A percentile compares a stretch with the other conserved stretches of the same genome.
Evolutionary conservation across 2,888 invertebrate genomes (phyloP).

Genomic region (Himalopsyche japonica): DNA sequence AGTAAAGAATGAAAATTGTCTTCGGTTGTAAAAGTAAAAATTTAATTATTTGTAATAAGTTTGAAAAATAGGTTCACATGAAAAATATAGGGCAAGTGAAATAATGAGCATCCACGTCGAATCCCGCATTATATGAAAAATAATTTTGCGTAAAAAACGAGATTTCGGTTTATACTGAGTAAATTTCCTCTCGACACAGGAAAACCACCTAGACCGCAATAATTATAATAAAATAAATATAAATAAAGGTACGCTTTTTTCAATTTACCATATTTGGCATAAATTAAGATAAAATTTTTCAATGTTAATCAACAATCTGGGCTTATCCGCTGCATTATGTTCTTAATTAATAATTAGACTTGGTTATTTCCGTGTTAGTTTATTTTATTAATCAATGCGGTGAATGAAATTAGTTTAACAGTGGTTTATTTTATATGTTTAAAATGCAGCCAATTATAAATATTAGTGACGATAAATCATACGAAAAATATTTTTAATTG

Average conservation of each 20-base stretch:
- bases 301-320: not conserved
- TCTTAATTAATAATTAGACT: not conserved
- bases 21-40: no score
- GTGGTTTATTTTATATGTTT: not conserved
- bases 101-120: no score
- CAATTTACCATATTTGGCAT: not conserved
- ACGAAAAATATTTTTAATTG: no score
- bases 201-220: not conserved
- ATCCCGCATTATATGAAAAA: no score
- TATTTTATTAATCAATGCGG: not conserved
- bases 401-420: not conserved
- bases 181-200: not conserved
- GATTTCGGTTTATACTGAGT: not conserved
- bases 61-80: no score
- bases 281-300: not conserved
- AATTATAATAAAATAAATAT: not conserved
- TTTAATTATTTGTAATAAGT: no score
- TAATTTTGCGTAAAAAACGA: no score
- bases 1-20: no score
- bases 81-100: no score
- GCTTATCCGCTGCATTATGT: not conserved
- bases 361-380: not conserved
- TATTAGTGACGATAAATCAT: no score
- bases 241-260: not conserved
- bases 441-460: not conserved